Percentiles rank a stretch among this genome's conserved stretches.
Evolutionary conservation across 2,888 invertebrate species (phyloP).

Genomic region (Dynastes maya): DNA sequence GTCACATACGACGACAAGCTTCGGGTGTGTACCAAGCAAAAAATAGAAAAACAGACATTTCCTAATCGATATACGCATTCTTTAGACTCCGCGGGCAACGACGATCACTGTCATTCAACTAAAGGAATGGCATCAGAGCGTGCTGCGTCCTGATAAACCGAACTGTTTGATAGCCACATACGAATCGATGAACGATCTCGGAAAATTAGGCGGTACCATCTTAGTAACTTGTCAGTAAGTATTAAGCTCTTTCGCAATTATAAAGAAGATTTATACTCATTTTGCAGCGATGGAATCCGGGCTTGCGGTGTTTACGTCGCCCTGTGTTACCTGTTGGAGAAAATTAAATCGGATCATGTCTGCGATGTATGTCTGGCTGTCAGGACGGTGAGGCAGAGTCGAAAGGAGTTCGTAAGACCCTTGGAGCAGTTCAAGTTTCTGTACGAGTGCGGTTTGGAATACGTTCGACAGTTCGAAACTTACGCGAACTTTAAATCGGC

Average conservation of each 20-base stretch:
- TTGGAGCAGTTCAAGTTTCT: slow-evolving; percentile 29
- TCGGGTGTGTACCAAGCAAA: neutral
- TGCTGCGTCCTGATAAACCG: slow-evolving; percentile 59
- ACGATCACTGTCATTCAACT: slow-evolving; percentile 51
- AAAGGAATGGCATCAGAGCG: slow-evolving; percentile 63
- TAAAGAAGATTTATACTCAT: neutral
- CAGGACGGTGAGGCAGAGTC: slow-evolving; percentile 21
- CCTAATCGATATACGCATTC: too few relatives aligned
- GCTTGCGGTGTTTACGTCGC: slow-evolving; percentile 37
- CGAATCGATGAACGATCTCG: slow-evolving; percentile 64
- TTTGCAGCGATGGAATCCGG: slow-evolving; percentile 39
- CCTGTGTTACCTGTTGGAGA: slow-evolving; percentile 24
- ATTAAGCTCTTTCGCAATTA: neutral
- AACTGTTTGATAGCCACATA: slow-evolving; percentile 65
- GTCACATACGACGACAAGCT: neutral
- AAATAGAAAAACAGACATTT: too few relatives aligned
- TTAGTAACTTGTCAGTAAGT: slow-evolving; percentile 70
- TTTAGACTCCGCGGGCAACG: neutral
- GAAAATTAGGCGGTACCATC: slow-evolving; percentile 63
- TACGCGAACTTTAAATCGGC: slow-evolving; percentile 23
- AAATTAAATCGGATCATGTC: slow-evolving; percentile 25
- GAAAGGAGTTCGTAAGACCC: slow-evolving; percentile 28
- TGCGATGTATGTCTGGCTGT: slow-evolving; percentile 38
- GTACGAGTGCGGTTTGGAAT: slow-evolving; percentile 28
- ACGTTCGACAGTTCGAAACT: slow-evolving; percentile 26